A percentile compares a stretch with the other conserved stretches of the same genome.
phyloP scores from a whole-genome alignment of 2,888 invertebrate genomes.

The Paralinhomoeus sp. region DNA sequence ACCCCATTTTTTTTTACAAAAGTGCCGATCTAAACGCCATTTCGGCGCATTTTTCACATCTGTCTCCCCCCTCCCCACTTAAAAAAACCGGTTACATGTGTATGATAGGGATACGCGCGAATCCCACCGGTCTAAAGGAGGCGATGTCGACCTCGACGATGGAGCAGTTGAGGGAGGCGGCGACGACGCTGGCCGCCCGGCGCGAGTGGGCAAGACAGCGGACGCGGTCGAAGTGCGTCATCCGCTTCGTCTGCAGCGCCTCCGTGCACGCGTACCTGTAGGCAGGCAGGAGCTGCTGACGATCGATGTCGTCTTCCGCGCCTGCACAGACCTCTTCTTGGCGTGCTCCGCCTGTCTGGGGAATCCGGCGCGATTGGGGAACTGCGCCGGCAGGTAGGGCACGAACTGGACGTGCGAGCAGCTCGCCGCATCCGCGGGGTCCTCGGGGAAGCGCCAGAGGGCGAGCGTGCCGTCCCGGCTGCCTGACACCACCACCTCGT shows the following conservation, averaged over 20 bases:
- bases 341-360: conserved; percentile 17
- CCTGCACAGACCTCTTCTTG: no score
- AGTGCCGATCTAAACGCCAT: no score
- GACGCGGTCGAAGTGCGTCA: conserved; percentile 47
- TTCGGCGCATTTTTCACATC: no score
- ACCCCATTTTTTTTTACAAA: no score
- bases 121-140: no score
- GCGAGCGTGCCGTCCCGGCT: conserved; percentile 73
- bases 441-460: conserved; percentile 52
- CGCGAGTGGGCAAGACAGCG: conserved; percentile 68
- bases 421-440: conserved; percentile 4
- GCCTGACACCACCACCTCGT: conserved; percentile 70
- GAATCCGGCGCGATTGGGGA: no score
- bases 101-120: no score
- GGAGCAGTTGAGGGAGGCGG: conserved; percentile 69
- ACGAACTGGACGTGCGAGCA: background rate
- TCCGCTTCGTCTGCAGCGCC: conserved; percentile 17
- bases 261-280: conserved; percentile 16
- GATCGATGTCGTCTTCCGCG: background rate
- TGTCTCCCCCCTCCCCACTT: no score
- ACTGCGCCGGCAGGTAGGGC: background rate
- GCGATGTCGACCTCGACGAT: conserved; percentile 87
- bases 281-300: no score
- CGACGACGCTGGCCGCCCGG: conserved; percentile 51
- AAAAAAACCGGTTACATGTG: no score